Percentiles rank a stretch among this genome's conserved stretches.
These are phyloP conservation scores for Scaptomyza graminum DNA, from an alignment of 1,140 invertebrate genomes.

Conservation along the genomic window DNA sequence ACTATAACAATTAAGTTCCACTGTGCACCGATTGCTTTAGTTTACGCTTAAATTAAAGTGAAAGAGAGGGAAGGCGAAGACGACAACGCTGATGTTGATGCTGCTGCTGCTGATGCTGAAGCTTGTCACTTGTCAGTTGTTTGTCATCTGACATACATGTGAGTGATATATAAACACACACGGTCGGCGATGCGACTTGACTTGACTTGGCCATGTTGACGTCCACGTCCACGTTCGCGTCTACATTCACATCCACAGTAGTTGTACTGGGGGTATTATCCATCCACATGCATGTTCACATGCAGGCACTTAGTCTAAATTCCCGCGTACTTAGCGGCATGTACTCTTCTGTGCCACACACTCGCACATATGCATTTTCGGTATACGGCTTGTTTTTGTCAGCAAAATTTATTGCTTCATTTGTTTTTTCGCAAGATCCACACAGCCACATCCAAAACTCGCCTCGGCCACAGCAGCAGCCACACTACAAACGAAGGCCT, in stretches of 20 bases:
- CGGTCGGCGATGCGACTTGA: constrained; percentile 44
- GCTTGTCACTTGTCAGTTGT: constrained; percentile 82
- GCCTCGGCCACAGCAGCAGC: constrained; percentile 9
- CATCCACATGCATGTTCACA: constrained; percentile 53
- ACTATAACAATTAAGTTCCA: constrained; percentile 11
- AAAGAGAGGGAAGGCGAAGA: constrained; percentile 14
- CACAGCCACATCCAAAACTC: constrained; percentile 31
- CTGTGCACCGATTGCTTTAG: constrained; percentile 31
- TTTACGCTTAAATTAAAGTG: not conserved
- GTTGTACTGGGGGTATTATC: constrained; percentile 44
- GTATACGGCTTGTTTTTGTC: constrained; percentile 75
- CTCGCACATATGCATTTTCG: constrained; percentile 44
- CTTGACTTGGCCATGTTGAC: constrained; percentile 51
- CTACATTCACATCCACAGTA: constrained; percentile 42
- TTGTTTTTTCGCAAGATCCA: constrained; percentile 68
- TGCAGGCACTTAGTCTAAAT: constrained; percentile 75
- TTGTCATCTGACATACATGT: constrained; percentile 81
- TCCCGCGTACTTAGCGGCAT: constrained; percentile 73
- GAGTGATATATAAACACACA: constrained; percentile 82
- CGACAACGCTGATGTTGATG: not conserved
- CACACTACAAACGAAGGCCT: constrained; percentile 20
- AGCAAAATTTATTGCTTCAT: constrained; percentile 80
- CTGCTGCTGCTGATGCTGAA: constrained; percentile 63
- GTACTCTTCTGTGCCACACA: constrained; percentile 54
- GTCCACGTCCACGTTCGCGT: constrained; percentile 50